Evolutionary conservation across 2,888 invertebrate species (phyloP), one percentile per base, ranked within the genome.

Genomic region (Allolobophora icterica): DNA sequence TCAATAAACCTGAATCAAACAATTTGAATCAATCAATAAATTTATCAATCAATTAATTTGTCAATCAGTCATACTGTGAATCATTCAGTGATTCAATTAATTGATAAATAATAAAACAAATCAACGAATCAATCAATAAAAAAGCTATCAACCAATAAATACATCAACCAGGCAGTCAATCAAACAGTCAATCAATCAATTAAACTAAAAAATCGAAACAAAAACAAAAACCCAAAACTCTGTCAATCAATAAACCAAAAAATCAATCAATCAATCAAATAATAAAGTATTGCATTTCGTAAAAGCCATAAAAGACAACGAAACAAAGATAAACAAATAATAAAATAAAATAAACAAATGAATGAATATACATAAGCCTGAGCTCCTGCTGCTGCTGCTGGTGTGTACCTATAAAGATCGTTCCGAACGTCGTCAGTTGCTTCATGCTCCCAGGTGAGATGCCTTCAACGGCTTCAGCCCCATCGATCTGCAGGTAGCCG

Each of bases 401-500:
- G 8, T n/a, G 8, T 91, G 96, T 96, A 98, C 98, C 98, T 94
- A 98, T 97, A 96, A 97, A 98, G 90, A 98, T 97, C 93, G 98
- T 97, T 92, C 97, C 97, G 94, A 98, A 97, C 24, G 97, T 84
- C 95, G 98, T 98, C 90, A 98, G 96, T 95, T 97, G 97, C 93
- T 97, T 97, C 92, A 98, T 96, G 94, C 97, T 97, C 90, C 98
- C 98, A 0, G 98, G 98, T 21, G 98, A 97, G 93, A 97, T 97
- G 90, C 97, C 97, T 0, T 97, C 97, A 38, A 97, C 96, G 13
- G 97, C 97, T 90, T 97, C 97, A 91, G 97, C 97, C 89, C 97
- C 97, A 95, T 99, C 98, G 33, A 99, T 97, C 94, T 97, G 97
- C 91, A 99, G 95, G 45, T 97, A 97, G 19, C 98, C 98, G 93